Conservation (phyloP, 2,113 vertebrate genomes). For the Ctenomys sociabilis region DNA sequence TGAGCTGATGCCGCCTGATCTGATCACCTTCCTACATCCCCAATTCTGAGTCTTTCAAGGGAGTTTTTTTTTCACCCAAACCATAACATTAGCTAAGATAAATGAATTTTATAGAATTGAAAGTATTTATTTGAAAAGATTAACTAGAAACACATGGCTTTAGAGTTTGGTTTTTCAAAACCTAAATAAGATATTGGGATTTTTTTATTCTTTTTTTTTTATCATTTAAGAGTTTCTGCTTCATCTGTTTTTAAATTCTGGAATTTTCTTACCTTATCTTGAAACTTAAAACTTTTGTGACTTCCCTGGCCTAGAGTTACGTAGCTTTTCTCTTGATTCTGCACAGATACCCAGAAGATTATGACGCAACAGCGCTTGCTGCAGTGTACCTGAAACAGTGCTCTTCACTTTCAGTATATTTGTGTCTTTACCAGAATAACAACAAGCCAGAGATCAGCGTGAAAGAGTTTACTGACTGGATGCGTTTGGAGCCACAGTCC, state of each 20-base stretch:
- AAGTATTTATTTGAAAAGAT: background rate
- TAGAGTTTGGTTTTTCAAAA: background rate
- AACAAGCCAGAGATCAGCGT: slow-evolving; percentile 96
- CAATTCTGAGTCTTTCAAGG: background rate
- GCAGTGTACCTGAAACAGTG: background rate
- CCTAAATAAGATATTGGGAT: background rate
- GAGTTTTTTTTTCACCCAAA: background rate
- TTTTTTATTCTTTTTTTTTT: slow-evolving; percentile 15
- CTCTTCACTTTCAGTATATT: background rate
- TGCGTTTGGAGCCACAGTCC: slow-evolving; percentile 97
- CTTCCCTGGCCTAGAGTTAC: background rate
- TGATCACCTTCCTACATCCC: background rate
- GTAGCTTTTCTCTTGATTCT: background rate
- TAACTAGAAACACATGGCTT: background rate
- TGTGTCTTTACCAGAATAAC: slow-evolving; percentile 89
- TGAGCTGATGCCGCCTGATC: background rate
- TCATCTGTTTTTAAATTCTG: slow-evolving; percentile 26
- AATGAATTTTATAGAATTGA: background rate
- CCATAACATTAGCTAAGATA: background rate
- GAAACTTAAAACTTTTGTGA: slow-evolving; percentile 52
- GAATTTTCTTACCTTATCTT: background rate
- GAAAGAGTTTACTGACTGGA: slow-evolving; percentile 97
- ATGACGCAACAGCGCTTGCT: background rate
- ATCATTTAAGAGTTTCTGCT: background rate
- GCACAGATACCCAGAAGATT: background rate